Conservation (phyloP, 2,113 vertebrate genomes). For the Odocoileus virginianus region DNA sequence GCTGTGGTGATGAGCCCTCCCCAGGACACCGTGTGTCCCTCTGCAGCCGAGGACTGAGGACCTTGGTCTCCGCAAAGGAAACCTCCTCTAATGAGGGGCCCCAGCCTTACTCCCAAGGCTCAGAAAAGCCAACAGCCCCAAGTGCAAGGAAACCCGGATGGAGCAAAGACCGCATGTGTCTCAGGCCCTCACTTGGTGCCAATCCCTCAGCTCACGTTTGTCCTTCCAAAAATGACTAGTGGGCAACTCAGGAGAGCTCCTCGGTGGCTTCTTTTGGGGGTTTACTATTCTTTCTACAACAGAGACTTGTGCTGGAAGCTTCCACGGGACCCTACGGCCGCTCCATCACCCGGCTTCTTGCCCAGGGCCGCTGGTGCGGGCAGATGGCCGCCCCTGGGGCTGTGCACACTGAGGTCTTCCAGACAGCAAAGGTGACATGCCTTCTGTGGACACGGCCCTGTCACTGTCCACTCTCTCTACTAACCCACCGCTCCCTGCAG, state of each 20-base stretch:
- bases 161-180: fast-evolving
- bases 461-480: no score
- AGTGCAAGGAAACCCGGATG: not conserved
- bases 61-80: constrained; percentile 62
- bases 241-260: not conserved
- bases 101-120: constrained; percentile 33
- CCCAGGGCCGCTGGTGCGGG: not conserved
- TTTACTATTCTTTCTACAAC: not conserved
- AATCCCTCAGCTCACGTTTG: not conserved
- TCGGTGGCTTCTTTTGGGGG: not conserved
- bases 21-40: constrained; percentile 60
- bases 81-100: constrained; percentile 53
- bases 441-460: fast-evolving
- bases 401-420: not conserved
- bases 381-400: not conserved
- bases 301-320: not conserved
- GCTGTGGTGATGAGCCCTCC: constrained; percentile 60
- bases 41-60: constrained; percentile 59
- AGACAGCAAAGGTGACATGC: fast-evolving
- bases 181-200: not conserved
- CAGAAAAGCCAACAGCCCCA: not conserved
- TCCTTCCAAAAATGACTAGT: not conserved
- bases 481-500: no score
- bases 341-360: not conserved
- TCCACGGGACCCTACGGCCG: fast-evolving